Base-by-base conservation (phyloP, 1,140 invertebrate genomes). In the Episyrphus balteatus region DNA sequence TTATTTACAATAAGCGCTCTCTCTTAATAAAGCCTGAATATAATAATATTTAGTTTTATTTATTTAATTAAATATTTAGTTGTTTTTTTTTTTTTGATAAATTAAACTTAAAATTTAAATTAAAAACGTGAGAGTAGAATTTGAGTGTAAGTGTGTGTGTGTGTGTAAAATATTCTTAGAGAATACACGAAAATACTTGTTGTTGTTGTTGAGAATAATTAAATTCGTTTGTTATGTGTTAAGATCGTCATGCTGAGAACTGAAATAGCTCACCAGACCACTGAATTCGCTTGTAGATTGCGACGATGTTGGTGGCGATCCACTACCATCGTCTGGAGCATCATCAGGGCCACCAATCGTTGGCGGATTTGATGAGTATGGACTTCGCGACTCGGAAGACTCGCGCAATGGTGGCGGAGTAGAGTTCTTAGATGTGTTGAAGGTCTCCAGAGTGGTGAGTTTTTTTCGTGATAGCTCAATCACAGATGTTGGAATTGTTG, bases 251-350 rank as follows among this genome's bases (percentile, higher is more conserved):
- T 81, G 72, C 63, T 86, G 84, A 57, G 83, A 86, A 51, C 84
- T 86, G 63, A 87, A 86, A 63, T 88, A 88, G 44, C 84, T 87
- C 18, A 86, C 84, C 48, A 88, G 66, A n/a, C 84, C 84, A 34
- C 82, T 82, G 59, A 86, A 86, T 58, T 86, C 84, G 6, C 83
- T 64, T 18, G 60, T 36, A 5, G 34, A 36, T 36, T 12, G 14
- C 14, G 34, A 36, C 14, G 34, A 36, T 5, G 34, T 15, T 36
- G 5, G 34, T 36, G 21, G 21, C 3, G 21, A 26, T 3, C 21
- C 21, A 36, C 34, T 36, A 5, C 11, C 14, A 15, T 36, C 14
- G 34, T n/a, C 34, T 3, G 34, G 34, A 36, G 34, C 12, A 42
- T 62, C 62, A 3, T 66, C 62, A 34, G 55, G 57, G 9, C 33